Evolutionary conservation across 2,888 invertebrate genomes (phyloP), one percentile per base, ranked within the genome.

Genomic region (Teleiodes luculella): DNA sequence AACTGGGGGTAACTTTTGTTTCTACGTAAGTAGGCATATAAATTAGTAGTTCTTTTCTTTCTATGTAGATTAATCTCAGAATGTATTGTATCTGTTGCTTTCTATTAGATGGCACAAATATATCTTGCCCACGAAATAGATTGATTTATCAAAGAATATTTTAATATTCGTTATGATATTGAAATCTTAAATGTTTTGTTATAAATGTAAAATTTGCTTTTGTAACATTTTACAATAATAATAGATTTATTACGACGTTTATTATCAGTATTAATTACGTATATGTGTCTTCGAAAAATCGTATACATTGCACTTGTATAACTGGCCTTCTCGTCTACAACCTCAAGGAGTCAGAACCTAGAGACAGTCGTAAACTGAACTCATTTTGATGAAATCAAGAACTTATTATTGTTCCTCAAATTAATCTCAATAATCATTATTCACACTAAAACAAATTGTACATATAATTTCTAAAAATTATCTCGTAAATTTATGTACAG

Each of bases 241-340:
- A 73, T 68, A 84, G 76, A 80, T 82, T 83, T 75, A 76, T 76
- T 86, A 86, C 83, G 80, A 85, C 72, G 77, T 83, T 55, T 78
- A 84, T 79, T 83, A 86, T 86, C 83, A 84, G 81, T 83, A 80
- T 78, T 79, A 76, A 82, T 87, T 89, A 89, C 87, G 88, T 89
- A 89, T 89, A 88, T 88, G 82, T 84, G 86, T 87, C 83, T 76
- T 87, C 83, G 73, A 85, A 87, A 83, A 88, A 88, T 90, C 90
- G 90, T 90, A 90, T 90, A 90, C 90, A 90, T 90, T 90, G 90
- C 90, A 90, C 90, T 83, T 84, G 83, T 84, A 80, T 74, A 83
- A 90, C 89, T 90, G 90, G 90, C 89, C 90, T 87, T 73, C 66
- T 80, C 74, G 71, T 78, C 81, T 80, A 80, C 75, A 67, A 69